Evolutionary conservation across 2,113 vertebrate genomes (phyloP), one percentile per base, ranked within the genome.

Genomic region (Himantopus leucocephalus): DNA sequence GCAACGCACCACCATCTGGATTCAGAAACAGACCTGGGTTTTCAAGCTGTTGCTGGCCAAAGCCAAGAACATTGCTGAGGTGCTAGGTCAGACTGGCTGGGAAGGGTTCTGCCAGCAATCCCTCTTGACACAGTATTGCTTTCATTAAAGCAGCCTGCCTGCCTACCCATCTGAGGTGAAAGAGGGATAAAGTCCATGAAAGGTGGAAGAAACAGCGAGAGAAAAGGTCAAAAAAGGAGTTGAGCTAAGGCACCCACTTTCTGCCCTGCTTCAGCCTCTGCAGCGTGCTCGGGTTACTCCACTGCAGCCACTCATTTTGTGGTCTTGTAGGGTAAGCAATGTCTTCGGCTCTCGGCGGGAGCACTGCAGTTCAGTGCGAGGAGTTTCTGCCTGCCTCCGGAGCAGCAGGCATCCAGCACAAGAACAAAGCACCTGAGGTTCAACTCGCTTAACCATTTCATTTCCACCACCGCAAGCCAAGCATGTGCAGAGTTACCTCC

Each of bases 21-120:
- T 98, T 98, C 98, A 98, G 97, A 98, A 98, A 98, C 98, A 98
- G 98, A 98, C 98, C 98, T 98, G 97, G 97, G 98, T 98, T 98
- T 98, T 98, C 98, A 98, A 98, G 98, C 98, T 98, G 98, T 97
- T 98, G 98, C 98, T 98, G 98, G 98, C 97, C 98, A 98, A 96
- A 97, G 97, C 97, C 92, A 98, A 98, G 98, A 98, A 98, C 98
- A 98, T 98, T 90, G 97, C 97, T 97, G 97, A 98, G 94, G 97
- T 97, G 71, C 97, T 98, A 97, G 98, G 98, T 98, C 98, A 98
- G 96, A 93, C 90, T 97, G 98, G 96, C 97, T 98, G 95, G 95
- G 91, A 96, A 98, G 97, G 80, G 96, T 97, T 96, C 95, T 97
- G 97, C 97, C 97, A 98, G 96, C 93, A 97, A 95, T 95, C 82